phyloP scores from a whole-genome alignment of 2,113 vertebrate species.

The Microcebus tavaratra region DNA sequence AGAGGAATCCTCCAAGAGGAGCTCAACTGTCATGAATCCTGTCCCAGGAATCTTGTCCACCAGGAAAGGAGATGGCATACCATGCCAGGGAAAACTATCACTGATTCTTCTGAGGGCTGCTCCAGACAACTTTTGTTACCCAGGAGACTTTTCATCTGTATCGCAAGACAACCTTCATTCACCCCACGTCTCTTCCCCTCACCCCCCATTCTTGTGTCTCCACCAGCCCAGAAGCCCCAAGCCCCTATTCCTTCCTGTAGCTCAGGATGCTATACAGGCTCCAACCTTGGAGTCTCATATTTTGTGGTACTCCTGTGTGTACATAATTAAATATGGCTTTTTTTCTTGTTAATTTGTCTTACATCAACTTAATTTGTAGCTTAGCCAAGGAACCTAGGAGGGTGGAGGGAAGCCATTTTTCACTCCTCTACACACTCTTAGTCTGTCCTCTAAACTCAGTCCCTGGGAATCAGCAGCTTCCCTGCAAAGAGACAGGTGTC shows the following conservation, averaged over 20 bases:
- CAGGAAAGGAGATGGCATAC: not conserved
- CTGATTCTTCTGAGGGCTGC: not conserved
- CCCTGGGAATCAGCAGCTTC: slow-evolving; percentile 20
- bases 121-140: not conserved
- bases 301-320: not conserved
- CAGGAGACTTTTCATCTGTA: not conserved
- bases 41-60: not conserved
- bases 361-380: not conserved
- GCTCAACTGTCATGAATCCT: not conserved
- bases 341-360: not conserved
- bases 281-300: not conserved
- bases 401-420: not conserved
- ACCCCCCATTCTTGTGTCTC: not conserved
- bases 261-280: not conserved
- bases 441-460: not conserved
- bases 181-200: not conserved
- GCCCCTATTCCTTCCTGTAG: not conserved
- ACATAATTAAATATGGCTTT: not conserved
- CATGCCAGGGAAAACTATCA: not conserved
- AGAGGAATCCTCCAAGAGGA: not conserved
- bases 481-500: not conserved
- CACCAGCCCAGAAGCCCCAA: not conserved
- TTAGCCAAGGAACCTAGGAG: not conserved
- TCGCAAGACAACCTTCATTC: not conserved
- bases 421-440: not conserved